Evolutionary conservation across 2,888 invertebrate species (phyloP), one percentile per base, ranked within the genome.

Genomic region (Drosophila dives): DNA sequence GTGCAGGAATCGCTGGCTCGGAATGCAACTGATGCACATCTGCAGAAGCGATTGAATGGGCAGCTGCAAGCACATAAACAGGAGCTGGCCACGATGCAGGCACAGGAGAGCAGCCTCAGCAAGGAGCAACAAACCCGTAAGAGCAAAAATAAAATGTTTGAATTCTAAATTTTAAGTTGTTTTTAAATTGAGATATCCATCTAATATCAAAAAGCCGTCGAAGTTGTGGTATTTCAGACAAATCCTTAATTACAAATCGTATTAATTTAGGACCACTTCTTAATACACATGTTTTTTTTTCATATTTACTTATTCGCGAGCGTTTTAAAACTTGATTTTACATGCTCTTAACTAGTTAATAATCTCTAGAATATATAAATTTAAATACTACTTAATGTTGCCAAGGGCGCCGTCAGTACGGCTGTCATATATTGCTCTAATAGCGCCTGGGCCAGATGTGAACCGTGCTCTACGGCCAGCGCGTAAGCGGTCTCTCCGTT

Each of bases 401-500:
- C 89, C 75, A 56, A 86, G 74, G 4, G 81, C 74, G 77, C 74
- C 26, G 92, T 90, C 54, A 93, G 71, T 36, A 93, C 81, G 6
- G 92, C 91, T 7, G 90, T 91, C 83, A 93, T 86, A 75, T 92
- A 92, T 77, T 96, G 96, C 92, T 96, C 96, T 90, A 97, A 94
- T 83, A 97, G 96, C 81, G 96, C 95, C 94, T 96, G 96, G 36
- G 96, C 96, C 95, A 94, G 83, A 94, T 95, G 89, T 4, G 94
- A 92, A 60, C 94, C 95, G 92, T 94, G 95, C 90, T 94, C 94
- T 34, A 97, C 95, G 51, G 98, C 97, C 82, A 98, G 94, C 77
- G 96, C 96, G 92, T 97, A 97, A 60, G 98, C 97, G 79, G 97
- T 97, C 90, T 97, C 96, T 83, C 96, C 96, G 91, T 96, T 95